Evolutionary conservation across 2,797 vertebrate species (phyloP), one percentile per base, ranked within the genome.

Genomic region (Melanotaenia nigrans): DNA sequence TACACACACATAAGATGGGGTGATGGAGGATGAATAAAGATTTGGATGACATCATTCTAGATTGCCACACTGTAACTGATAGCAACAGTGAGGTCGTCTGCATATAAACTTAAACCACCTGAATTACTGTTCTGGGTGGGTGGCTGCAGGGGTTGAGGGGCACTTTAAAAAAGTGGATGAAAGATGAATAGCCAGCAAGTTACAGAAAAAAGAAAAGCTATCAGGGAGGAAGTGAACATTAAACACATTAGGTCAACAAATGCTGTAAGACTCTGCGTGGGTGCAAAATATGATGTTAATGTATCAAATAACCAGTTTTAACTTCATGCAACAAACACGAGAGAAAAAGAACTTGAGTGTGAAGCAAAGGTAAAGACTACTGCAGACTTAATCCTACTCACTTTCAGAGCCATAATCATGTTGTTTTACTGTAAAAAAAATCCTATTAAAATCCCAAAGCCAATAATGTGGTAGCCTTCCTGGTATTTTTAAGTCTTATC

Each of bases 21-120:
- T 62, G 76, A 68, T 65, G 79, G 68, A 71, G 67, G 82, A 85
- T 68, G 87, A 87, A 82, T 76, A 86, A 80, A 85, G 81, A 76
- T 82, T 69, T 16, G 36, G 49, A 90, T 93, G 91, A 93, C 92
- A 92, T 93, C 90, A 92, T 80, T 86, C 38, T 42, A 49, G 69
- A 83, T 87, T 56, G 14, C 73, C 74, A 40, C 4, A 30, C 83
- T 85, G 89, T 89, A 93, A 89, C 90, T 74, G 92, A 92, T 90
- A 89, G 88, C 84, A 91, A 90, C 86, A 78, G 83, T 91, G 89
- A 92, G 88, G 87, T 88, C 87, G 82, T 73, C 77, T 6, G 70
- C 60, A 65, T 55, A 77, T 82, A 91, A 91, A 92, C 88, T 58
- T 45, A 90, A 92, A 92, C 88, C 90, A 89, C 85, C 90, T 89